A percentile compares a stretch with the other conserved stretches of the same genome.
These are phyloP conservation scores for Listronotus oregonensis DNA, from an alignment of 1,140 invertebrate genomes.

Conservation along the genomic window DNA sequence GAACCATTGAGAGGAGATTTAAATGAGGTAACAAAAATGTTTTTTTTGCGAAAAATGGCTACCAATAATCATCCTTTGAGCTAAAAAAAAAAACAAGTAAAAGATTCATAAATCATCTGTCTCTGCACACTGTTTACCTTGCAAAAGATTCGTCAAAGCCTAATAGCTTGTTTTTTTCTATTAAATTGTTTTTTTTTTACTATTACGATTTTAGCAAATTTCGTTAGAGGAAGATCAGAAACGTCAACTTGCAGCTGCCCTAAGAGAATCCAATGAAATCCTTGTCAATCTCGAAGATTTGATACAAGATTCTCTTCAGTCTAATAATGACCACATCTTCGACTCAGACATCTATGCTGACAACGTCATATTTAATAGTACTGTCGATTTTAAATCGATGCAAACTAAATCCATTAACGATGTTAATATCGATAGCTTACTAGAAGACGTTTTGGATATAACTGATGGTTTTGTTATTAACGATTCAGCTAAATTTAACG, in stretches of 20 bases:
- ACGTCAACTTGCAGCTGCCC: slow-evolving; percentile 5
- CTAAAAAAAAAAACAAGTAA: no score
- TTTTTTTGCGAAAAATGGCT: no score
- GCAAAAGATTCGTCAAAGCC: no score
- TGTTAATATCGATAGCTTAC: slow-evolving; percentile 32
- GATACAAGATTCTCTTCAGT: slow-evolving; percentile 9
- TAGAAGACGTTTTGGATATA: slow-evolving; percentile 43
- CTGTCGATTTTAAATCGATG: slow-evolving; percentile 5
- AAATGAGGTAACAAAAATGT: slow-evolving; percentile 17
- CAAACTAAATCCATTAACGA: slow-evolving; percentile 27
- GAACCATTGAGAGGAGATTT: slow-evolving; percentile 31
- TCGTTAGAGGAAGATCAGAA: slow-evolving; percentile 11
- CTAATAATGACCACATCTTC: neutral
- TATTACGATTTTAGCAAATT: slow-evolving; percentile 18
- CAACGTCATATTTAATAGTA: slow-evolving; percentile 25
- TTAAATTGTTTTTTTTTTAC: no score
- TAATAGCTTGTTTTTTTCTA: no score
- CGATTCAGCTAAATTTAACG: slow-evolving; percentile 33
- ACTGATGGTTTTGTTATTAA: slow-evolving; percentile 36
- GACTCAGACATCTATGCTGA: slow-evolving; percentile 10
- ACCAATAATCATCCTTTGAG: no score
- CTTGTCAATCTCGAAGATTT: slow-evolving; percentile 9
- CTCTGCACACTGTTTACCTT: no score
- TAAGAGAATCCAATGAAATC: slow-evolving; percentile 7
- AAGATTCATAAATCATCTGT: no score